These are phyloP conservation scores for Microplitis deprimator DNA, from an alignment of 2,888 invertebrate genomes.

Conservation along the genomic window DNA sequence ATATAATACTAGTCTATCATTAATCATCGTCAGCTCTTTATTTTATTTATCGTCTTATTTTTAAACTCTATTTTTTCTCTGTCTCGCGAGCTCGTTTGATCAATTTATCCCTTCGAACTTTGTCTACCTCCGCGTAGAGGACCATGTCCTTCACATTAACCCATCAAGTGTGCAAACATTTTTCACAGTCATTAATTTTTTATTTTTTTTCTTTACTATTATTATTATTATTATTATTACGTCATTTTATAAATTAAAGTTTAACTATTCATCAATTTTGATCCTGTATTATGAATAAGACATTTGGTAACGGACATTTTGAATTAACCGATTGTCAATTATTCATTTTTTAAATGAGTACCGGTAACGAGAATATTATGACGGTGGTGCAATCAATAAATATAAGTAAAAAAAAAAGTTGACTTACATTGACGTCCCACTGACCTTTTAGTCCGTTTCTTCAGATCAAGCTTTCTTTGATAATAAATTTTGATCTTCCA, in stretches of 20 bases:
- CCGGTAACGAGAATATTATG: neutral
- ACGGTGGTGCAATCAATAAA: neutral
- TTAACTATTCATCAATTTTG: neutral
- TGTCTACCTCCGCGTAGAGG: neutral
- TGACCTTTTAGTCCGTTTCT: neutral
- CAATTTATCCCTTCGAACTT: conserved; percentile 1
- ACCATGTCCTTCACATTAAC: neutral
- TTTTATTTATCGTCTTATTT: conserved; percentile 4
- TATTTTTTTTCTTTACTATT: neutral
- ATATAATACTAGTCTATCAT: conserved; percentile 22
- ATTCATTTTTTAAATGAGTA: neutral
- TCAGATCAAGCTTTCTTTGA: neutral
- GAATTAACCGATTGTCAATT: neutral
- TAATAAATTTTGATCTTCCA: neutral
- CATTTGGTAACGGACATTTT: neutral
- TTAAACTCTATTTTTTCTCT: conserved; percentile 8
- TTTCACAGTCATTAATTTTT: neutral
- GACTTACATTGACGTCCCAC: neutral
- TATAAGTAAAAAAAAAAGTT: neutral
- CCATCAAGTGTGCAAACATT: conserved; percentile 1
- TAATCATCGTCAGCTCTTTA: conserved; percentile 32
- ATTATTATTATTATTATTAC: neutral
- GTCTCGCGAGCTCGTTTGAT: neutral
- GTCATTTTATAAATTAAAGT: neutral
- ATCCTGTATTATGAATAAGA: neutral